Conservation (phyloP, 2,888 invertebrate species). For the Caenorhabditis wallacei region DNA sequence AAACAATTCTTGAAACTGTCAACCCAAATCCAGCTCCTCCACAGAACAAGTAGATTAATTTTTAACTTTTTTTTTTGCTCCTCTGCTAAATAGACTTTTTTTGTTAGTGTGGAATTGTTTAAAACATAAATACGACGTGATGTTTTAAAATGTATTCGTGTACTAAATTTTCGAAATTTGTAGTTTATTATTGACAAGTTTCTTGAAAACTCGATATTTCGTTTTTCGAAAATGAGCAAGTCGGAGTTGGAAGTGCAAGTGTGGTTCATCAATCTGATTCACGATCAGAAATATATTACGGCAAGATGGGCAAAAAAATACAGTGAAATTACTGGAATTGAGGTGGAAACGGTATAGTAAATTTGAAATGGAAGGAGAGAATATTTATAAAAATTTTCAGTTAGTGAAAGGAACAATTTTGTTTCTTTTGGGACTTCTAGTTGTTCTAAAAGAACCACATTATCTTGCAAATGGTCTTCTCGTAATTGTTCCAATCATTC, state of each 20-base stretch:
- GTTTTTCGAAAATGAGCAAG: slow-evolving; percentile 32
- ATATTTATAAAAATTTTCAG: slow-evolving; percentile 9
- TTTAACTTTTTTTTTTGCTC: background rate
- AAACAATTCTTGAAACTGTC: slow-evolving; percentile 65
- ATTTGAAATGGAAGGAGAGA: background rate
- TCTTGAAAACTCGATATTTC: background rate
- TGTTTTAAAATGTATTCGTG: slow-evolving; percentile 9
- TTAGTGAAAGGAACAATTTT: slow-evolving; percentile 42
- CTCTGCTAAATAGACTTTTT: slow-evolving; percentile 11
- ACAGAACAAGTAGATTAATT: slow-evolving; percentile 38
- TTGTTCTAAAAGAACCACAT: slow-evolving; percentile 48
- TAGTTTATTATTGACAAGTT: too few relatives aligned
- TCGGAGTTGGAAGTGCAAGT: slow-evolving; percentile 54
- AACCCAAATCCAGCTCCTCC: slow-evolving; percentile 31
- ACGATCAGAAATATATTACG: slow-evolving; percentile 46
- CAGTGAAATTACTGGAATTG: slow-evolving; percentile 44
- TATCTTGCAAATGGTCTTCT: slow-evolving; percentile 53
- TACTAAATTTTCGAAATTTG: background rate
- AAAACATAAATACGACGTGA: slow-evolving; percentile 27
- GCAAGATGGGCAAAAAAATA: slow-evolving; percentile 54
- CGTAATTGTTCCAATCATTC: slow-evolving; percentile 38
- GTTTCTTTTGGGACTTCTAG: slow-evolving; percentile 23
- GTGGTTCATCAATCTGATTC: slow-evolving; percentile 46
- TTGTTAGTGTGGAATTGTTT: slow-evolving; percentile 19
- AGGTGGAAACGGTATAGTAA: slow-evolving; percentile 40